Percentiles rank a stretch among this genome's conserved stretches.
Evolutionary conservation across 1,140 invertebrate species (phyloP).

Genomic region (Drosophila orosa): DNA sequence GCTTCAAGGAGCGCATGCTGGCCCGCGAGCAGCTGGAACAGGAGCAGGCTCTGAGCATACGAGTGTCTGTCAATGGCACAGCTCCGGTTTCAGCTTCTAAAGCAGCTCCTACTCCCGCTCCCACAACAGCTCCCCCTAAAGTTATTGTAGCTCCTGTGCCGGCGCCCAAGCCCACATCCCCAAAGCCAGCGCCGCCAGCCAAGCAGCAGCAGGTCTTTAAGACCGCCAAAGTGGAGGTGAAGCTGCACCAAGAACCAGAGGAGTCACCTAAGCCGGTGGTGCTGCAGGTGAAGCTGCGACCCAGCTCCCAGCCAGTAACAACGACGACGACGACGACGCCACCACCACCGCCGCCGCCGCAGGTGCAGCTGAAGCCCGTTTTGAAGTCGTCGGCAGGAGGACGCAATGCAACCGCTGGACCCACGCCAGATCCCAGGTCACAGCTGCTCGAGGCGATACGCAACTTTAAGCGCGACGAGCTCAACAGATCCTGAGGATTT

Average conservation of each 20-base stretch:
- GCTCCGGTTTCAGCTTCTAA: neutral
- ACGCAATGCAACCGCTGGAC: constrained; percentile 57
- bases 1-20: constrained; percentile 81
- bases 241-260: constrained; percentile 36
- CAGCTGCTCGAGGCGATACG: constrained; percentile 90
- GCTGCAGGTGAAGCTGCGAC: constrained; percentile 59
- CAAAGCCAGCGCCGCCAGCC: constrained; percentile 10
- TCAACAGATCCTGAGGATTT: constrained; percentile 60
- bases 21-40: constrained; percentile 67
- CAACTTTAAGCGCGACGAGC: constrained; percentile 85
- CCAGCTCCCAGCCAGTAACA: constrained; percentile 15
- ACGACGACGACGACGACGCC: neutral
- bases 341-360: constrained; percentile 77
- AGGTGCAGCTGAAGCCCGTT: constrained; percentile 84
- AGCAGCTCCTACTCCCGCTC: neutral
- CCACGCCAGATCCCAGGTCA: constrained; percentile 86
- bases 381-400: constrained; percentile 59
- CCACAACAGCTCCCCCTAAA: neutral
- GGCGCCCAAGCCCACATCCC: constrained; percentile 15
- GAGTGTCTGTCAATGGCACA: constrained; percentile 49
- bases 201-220: constrained; percentile 35
- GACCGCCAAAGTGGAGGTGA: constrained; percentile 69
- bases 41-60: constrained; percentile 54
- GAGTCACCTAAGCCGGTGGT: constrained; percentile 30
- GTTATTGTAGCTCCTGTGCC: constrained; percentile 4